Evolutionary conservation across 2,113 vertebrate genomes (phyloP).

Genomic region (Pogonocichla stellata): DNA sequence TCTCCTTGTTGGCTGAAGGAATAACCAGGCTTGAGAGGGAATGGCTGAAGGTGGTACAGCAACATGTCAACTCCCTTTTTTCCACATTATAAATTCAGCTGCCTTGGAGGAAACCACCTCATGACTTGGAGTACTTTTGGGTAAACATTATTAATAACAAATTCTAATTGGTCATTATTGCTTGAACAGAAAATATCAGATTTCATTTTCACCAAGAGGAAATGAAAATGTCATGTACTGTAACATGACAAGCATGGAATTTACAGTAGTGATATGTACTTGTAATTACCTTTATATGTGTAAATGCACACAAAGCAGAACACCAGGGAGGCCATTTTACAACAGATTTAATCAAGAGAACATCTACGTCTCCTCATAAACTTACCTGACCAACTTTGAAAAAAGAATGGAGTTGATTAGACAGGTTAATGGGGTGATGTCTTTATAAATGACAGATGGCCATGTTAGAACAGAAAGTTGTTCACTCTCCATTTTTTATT

Average conservation of each 20-base stretch:
- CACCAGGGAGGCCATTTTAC: slow-evolving; percentile 55
- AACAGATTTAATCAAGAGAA: slow-evolving; percentile 67
- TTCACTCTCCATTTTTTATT: slow-evolving; percentile 66
- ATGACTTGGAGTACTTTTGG: slow-evolving; percentile 5
- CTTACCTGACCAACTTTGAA: slow-evolving; percentile 59
- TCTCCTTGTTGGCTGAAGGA: neutral
- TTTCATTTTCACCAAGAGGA: slow-evolving; percentile 63
- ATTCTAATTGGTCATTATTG: slow-evolving; percentile 41
- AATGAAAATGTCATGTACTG: slow-evolving; percentile 65
- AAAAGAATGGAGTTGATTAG: slow-evolving; percentile 64
- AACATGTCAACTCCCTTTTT: slow-evolving; percentile 4
- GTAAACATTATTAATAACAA: slow-evolving; percentile 48
- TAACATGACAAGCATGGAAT: slow-evolving; percentile 50
- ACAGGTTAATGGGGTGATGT: slow-evolving; percentile 68
- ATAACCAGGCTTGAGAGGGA: neutral
- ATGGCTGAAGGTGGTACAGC: neutral
- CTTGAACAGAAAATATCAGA: slow-evolving; percentile 29
- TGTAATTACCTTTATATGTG: slow-evolving; percentile 61
- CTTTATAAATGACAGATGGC: slow-evolving; percentile 69
- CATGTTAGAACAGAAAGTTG: slow-evolving; percentile 60
- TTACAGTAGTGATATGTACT: slow-evolving; percentile 61
- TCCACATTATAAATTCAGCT: slow-evolving; percentile 41
- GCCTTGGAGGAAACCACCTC: slow-evolving; percentile 27
- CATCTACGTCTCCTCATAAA: slow-evolving; percentile 56
- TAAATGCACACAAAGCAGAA: slow-evolving; percentile 70